These are phyloP conservation scores for Ylistrum balloti DNA, from an alignment of 1,140 invertebrate genomes.

Conservation along the genomic window DNA sequence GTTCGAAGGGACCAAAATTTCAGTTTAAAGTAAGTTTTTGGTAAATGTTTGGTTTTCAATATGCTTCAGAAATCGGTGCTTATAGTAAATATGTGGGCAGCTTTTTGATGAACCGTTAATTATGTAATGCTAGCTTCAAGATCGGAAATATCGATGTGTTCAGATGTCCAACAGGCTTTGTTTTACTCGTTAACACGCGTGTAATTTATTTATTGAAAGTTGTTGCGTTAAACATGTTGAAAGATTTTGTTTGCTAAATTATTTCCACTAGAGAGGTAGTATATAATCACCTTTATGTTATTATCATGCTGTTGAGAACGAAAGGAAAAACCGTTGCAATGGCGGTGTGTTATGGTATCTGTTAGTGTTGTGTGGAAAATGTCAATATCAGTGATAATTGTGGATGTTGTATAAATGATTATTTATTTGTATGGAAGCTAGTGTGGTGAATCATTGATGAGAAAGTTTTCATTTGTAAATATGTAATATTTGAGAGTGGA, in stretches of 20 bases:
- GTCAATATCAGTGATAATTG: background rate
- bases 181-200: background rate
- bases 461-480: background rate
- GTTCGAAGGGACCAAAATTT: constrained; percentile 7
- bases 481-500: constrained; percentile 22
- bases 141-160: background rate
- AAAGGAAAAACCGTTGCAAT: constrained; percentile 21
- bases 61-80: constrained; percentile 24
- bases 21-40: background rate
- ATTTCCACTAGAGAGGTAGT: background rate
- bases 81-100: constrained; percentile 23
- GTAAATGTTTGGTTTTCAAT: constrained; percentile 23
- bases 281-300: background rate
- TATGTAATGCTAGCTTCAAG: constrained; percentile 5
- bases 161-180: background rate
- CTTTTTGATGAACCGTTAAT: background rate
- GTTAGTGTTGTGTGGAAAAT: background rate
- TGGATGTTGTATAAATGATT: background rate
- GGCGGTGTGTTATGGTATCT: constrained; percentile 26
- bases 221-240: background rate
- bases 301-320: background rate
- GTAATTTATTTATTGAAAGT: background rate
- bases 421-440: background rate
- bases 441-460: background rate
- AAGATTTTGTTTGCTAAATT: background rate